Percentiles rank a stretch among this genome's conserved stretches.
Conservation (phyloP, 2,797 vertebrate species). For the Gadopsis bispinosus region DNA sequence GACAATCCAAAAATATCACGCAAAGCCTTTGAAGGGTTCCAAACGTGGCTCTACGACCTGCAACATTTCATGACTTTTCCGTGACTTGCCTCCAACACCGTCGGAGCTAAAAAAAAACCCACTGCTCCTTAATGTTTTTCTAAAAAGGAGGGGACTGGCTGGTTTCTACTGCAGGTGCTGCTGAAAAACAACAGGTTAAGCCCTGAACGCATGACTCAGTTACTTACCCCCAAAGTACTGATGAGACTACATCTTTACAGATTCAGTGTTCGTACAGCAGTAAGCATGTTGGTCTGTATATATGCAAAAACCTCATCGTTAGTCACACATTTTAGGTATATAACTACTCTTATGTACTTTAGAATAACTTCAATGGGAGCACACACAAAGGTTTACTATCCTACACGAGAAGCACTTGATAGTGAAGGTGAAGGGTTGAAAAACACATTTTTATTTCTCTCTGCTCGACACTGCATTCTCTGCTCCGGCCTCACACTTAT, state of each 20-base stretch:
- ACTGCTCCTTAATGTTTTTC: slow-evolving; percentile 59
- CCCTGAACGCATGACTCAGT: neutral
- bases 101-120: slow-evolving; percentile 5
- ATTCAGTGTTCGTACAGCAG: neutral
- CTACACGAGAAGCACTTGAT: slow-evolving; percentile 3
- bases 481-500: neutral
- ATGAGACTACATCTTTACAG: neutral
- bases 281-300: neutral
- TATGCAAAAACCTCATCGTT: neutral
- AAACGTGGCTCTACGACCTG: slow-evolving; percentile 33
- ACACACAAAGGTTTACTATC: neutral
- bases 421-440: slow-evolving; percentile 9
- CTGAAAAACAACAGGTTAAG: slow-evolving; percentile 35
- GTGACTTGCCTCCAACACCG: slow-evolving; percentile 38
- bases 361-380: neutral
- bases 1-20: slow-evolving; percentile 66
- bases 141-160: slow-evolving; percentile 35
- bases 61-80: slow-evolving; percentile 64
- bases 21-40: slow-evolving; percentile 47
- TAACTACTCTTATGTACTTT: neutral
- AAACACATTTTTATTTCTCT: neutral
- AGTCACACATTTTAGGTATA: neutral
- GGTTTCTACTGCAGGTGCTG: slow-evolving; percentile 41
- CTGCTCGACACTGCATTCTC: neutral
- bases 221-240: neutral